A percentile compares a stretch with the other conserved stretches of the same genome.
Evolutionary conservation across 2,888 invertebrate genomes (phyloP).

Genomic region (Ferdinandea cuprea): DNA sequence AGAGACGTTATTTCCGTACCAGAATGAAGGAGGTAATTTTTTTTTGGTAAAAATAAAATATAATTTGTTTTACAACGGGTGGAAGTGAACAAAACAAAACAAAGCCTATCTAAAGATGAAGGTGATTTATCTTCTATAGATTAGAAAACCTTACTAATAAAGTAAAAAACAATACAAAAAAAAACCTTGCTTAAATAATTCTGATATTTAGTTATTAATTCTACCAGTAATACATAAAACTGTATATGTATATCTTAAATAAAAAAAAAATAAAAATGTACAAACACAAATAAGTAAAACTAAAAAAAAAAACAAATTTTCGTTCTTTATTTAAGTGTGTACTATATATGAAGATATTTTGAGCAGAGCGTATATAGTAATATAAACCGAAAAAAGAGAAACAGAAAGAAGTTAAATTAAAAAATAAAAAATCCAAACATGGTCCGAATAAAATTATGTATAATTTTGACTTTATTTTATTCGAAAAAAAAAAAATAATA

Average conservation of each 20-base stretch:
- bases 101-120: conserved; percentile 27
- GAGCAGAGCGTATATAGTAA: conserved; percentile 76
- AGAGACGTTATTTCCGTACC: conserved; percentile 49
- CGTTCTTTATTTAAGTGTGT: conserved; percentile 62
- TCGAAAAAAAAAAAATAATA: conserved; percentile 12
- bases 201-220: conserved; percentile 69
- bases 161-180: conserved; percentile 32
- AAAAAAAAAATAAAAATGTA: conserved; percentile 75
- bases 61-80: conserved; percentile 47
- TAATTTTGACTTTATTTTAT: conserved; percentile 1
- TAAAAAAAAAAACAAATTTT: conserved; percentile 67
- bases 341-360: conserved; percentile 76
- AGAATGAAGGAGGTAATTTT: conserved; percentile 26
- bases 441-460: conserved; percentile 64
- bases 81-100: conserved; percentile 39
- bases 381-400: conserved; percentile 72
- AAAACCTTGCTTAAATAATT: conserved; percentile 52
- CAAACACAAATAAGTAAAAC: conserved; percentile 74
- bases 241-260: conserved; percentile 77
- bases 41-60: conserved; percentile 24
- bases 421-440: conserved; percentile 43
- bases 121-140: conserved; percentile 47
- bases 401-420: conserved; percentile 58
- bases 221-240: conserved; percentile 72
- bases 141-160: conserved; percentile 31